Evolutionary conservation across 2,888 invertebrate genomes (phyloP), one percentile per base, ranked within the genome.

Genomic region (Siphlonurus alternatus): DNA sequence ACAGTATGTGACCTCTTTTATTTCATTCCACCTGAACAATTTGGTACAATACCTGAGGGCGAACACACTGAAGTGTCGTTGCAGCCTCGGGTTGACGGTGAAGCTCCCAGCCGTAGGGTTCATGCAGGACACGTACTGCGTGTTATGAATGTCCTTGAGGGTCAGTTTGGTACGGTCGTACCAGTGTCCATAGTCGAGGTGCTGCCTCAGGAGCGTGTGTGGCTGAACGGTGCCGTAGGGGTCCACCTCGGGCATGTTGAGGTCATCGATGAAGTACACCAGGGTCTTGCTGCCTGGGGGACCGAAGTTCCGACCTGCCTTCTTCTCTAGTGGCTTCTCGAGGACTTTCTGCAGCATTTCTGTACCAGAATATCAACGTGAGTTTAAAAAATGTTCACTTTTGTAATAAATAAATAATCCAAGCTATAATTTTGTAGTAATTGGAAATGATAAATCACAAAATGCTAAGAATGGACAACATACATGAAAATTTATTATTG

Each of bases 241-340:
- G 75, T 96, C 96, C 2, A 80, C 94, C 78, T 93, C 93, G 0
- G 96, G 96, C 94, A 96, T 96, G 74, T 96, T 96, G 85, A 96
- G 84, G 71, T 96, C 96, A 72, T 96, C 96, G 65, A 96, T 85
- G 74, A 96, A 96, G 76, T 94, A 96, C 63, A 96, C 85, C 81
- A 96, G 86, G 22, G 83, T 84, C 75, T 94, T 93, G 72, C 83
- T 90, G n/a, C 94, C 95, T 0, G 93, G 91, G 0, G 96, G 96
- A 0, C 93, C 96, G 73, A 85, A 96, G 74, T 91, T 94, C 65
- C 92, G 83, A 0, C 95, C 96, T 0, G 95, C 93, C 74, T 96
- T 96, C 77, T 95, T 96, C 74, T 96, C 96, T 62, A 96, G 76
- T 0, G 93, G 92, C 71, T 92, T 92, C 74, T 96, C 96, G 66